Evolutionary conservation across 2,797 vertebrate species (phyloP).

Genomic region (Acanthopagrus latus): DNA sequence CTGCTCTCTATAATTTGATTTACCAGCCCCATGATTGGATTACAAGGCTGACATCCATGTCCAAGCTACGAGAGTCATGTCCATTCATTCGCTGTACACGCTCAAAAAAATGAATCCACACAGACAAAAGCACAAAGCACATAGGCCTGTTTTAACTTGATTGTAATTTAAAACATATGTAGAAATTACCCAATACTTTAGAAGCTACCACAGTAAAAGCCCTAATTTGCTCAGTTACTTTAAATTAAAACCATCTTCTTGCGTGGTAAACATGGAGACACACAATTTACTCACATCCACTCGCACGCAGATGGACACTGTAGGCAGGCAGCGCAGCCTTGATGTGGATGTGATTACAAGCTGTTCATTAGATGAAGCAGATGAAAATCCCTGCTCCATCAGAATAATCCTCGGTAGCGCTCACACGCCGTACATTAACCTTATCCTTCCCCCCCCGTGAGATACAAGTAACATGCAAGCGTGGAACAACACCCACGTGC

Average conservation of each 20-base stretch:
- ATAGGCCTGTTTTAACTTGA: neutral
- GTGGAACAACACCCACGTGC: conserved; percentile 21
- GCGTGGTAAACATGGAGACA: neutral
- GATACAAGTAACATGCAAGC: conserved; percentile 24
- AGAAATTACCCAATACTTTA: neutral
- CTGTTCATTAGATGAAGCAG: conserved; percentile 77
- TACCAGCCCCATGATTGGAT: conserved; percentile 80
- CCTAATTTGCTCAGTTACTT: no score
- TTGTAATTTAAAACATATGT: neutral
- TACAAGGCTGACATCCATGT: conserved; percentile 84
- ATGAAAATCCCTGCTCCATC: conserved; percentile 72
- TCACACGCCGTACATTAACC: conserved; percentile 55
- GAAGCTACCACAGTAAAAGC: no score
- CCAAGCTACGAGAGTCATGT: conserved; percentile 73
- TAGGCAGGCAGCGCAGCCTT: conserved; percentile 40
- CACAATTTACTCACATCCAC: conserved; percentile 7
- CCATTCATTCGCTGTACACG: conserved; percentile 59
- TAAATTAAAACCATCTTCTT: conserved; percentile 13
- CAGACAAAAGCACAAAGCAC: neutral
- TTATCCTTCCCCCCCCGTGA: conserved; percentile 32
- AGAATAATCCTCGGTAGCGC: conserved; percentile 57
- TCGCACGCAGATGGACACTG: conserved; percentile 32
- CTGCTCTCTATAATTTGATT: conserved; percentile 82
- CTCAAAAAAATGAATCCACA: conserved; percentile 19
- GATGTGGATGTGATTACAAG: conserved; percentile 72